Evolutionary conservation across 2,113 vertebrate species (phyloP).

Genomic region (Cebus imitator): DNA sequence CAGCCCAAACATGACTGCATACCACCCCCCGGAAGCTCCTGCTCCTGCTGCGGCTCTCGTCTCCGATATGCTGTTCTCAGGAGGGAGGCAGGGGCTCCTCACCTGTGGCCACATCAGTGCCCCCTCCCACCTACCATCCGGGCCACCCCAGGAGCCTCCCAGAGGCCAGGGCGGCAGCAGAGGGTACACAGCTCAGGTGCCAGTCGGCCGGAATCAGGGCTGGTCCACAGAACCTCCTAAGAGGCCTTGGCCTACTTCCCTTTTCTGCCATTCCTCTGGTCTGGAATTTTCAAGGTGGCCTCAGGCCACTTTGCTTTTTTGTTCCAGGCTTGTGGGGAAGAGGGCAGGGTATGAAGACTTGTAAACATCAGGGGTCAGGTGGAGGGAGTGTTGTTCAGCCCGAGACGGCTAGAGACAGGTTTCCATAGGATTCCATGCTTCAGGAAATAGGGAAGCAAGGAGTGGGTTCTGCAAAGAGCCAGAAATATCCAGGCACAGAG

Average conservation of each 20-base stretch:
- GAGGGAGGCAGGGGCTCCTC: not conserved
- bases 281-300: slow-evolving; percentile 45
- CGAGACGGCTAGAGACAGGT: slow-evolving; percentile 8
- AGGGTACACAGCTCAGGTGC: not conserved
- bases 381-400: not conserved
- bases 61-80: not conserved
- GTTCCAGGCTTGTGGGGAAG: not conserved
- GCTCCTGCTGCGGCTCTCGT: slow-evolving; percentile 27
- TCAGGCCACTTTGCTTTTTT: slow-evolving; percentile 4
- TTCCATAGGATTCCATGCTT: not conserved
- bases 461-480: slow-evolving; percentile 38
- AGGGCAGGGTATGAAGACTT: not conserved
- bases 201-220: not conserved
- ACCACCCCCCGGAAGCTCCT: slow-evolving; percentile 63
- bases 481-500: slow-evolving; percentile 36
- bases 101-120: not conserved
- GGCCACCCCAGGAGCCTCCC: not conserved
- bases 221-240: not conserved
- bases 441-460: not conserved
- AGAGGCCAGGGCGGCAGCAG: not conserved
- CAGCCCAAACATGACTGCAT: slow-evolving; percentile 75
- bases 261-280: not conserved
- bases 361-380: not conserved
- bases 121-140: not conserved
- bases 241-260: not conserved